Evolutionary conservation across 2,113 vertebrate genomes (phyloP).

Genomic region (Chionomys nivalis): DNA sequence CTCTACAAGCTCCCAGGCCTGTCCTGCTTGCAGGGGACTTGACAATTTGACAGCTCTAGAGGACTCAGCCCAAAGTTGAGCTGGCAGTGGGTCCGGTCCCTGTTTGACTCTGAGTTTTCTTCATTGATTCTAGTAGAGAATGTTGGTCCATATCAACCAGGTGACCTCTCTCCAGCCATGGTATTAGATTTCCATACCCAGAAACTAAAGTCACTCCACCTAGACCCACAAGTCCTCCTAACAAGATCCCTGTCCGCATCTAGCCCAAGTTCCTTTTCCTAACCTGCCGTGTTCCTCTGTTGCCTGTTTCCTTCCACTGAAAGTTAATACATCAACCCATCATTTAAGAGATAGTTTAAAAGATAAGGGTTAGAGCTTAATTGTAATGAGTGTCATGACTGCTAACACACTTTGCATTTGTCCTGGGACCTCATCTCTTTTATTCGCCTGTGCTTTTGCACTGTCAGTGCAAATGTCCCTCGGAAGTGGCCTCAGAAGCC

Average conservation of each 20-base stretch:
- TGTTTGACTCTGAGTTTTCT: not conserved
- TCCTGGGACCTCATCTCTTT: not conserved
- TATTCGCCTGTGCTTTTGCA: not conserved
- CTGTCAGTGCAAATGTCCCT: not conserved
- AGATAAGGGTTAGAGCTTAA: slow-evolving; percentile 3
- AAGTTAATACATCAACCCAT: not conserved
- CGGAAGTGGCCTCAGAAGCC: not conserved
- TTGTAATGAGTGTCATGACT: not conserved
- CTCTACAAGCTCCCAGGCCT: not conserved
- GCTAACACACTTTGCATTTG: not conserved
- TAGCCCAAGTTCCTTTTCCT: not conserved
- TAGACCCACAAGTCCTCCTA: too few species aligned
- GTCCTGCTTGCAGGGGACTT: not conserved
- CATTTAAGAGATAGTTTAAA: slow-evolving; percentile 16
- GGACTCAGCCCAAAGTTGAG: not conserved
- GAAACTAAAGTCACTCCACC: not conserved
- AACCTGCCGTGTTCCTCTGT: not conserved
- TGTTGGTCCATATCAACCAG: not conserved
- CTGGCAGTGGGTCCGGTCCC: not conserved
- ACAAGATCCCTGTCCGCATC: not conserved
- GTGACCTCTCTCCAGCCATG: not conserved
- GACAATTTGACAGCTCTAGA: not conserved
- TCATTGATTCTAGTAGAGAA: not conserved
- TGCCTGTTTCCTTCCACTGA: not conserved
- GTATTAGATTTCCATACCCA: not conserved